A percentile compares a stretch with the other conserved stretches of the same genome.
phyloP scores from a whole-genome alignment of 2,113 vertebrate genomes.

The Platanista minor region DNA sequence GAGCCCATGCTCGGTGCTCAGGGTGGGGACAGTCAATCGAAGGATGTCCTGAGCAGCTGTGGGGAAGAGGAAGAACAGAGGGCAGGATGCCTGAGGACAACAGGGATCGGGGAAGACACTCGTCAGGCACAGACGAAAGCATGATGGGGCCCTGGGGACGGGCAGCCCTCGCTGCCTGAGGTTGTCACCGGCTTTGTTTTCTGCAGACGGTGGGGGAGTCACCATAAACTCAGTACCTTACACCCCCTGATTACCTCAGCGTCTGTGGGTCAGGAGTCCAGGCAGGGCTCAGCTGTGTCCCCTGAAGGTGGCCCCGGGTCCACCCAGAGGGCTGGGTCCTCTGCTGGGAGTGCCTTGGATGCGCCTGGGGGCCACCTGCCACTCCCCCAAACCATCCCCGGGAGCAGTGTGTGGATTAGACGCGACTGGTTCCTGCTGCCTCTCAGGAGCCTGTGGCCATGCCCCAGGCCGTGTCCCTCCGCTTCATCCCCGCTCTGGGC shows the following conservation, averaged over 20 bases:
- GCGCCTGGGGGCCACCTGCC: neutral
- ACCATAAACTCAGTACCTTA: neutral
- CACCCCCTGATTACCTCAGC: fast-evolving
- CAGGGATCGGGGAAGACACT: neutral
- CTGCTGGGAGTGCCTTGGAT: neutral
- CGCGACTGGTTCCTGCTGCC: neutral
- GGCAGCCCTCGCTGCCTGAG: fast-evolving
- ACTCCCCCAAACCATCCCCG: too few species aligned
- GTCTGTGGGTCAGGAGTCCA: neutral
- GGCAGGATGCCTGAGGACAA: neutral
- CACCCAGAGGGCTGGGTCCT: neutral
- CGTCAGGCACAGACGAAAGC: neutral
- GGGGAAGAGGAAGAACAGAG: neutral
- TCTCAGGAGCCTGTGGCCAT: neutral
- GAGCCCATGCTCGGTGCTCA: fast-evolving
- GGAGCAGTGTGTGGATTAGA: too few species aligned
- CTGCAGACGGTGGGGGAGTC: fast-evolving
- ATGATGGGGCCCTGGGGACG: neutral
- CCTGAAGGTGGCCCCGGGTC: neutral
- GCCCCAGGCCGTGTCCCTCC: neutral
- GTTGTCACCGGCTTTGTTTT: neutral
- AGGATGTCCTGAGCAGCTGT: too few species aligned
- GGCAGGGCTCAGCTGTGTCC: neutral
- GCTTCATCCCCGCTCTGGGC: neutral
- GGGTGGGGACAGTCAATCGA: too few species aligned